phyloP scores from a whole-genome alignment of 1,140 invertebrate genomes.

The Lasioglossum albipes region DNA sequence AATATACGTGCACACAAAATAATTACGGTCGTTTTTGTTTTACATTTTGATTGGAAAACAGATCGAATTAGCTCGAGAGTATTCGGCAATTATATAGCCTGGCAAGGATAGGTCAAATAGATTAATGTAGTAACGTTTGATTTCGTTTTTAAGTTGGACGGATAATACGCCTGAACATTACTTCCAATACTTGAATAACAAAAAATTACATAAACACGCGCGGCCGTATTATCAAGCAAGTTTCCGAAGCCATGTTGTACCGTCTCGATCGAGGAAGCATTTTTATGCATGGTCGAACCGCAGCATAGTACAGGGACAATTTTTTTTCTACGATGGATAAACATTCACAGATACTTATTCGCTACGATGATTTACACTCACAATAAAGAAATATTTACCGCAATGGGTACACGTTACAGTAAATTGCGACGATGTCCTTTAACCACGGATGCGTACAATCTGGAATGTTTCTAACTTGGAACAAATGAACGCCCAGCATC shows the following conservation, averaged over 20 bases:
- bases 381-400: conserved; percentile 3
- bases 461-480: neutral
- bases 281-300: neutral
- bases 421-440: neutral
- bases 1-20: no score
- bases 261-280: neutral
- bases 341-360: conserved; percentile 21
- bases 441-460: conserved; percentile 7
- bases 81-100: no score
- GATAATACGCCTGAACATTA: no score
- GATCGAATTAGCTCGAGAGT: no score
- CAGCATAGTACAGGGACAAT: neutral
- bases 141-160: no score
- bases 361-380: conserved; percentile 6
- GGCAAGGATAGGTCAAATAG: no score
- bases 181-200: no score
- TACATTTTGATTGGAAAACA: no score
- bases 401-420: neutral
- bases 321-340: neutral
- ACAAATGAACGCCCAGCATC: neutral
- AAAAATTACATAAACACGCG: neutral
- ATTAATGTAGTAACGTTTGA: no score
- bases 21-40: no score
- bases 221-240: neutral
- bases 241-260: conserved; percentile 21